A percentile compares a stretch with the other conserved stretches of the same genome.
These are phyloP conservation scores for Micrasema minimum DNA, from an alignment of 1,140 invertebrate species.

Conservation along the genomic window DNA sequence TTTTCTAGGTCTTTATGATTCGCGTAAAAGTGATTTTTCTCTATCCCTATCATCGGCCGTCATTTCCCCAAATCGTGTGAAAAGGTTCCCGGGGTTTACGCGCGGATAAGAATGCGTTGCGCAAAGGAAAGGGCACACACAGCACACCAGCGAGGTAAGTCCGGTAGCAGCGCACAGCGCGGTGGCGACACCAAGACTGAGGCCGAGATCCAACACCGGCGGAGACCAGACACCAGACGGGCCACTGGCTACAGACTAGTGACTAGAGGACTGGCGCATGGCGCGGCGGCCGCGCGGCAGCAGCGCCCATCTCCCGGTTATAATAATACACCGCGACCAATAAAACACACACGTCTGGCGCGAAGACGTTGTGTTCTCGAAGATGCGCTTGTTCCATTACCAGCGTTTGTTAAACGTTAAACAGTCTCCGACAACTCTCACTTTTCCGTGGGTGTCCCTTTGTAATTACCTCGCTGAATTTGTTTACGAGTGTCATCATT, in stretches of 20 bases:
- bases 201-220: neutral
- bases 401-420: slow-evolving; percentile 15
- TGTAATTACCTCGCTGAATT: too few relatives aligned
- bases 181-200: slow-evolving; percentile 28
- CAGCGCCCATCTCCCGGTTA: slow-evolving; percentile 28
- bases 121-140: slow-evolving; percentile 42
- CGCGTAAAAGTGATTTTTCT: too few relatives aligned
- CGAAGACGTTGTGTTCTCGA: neutral
- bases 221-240: neutral
- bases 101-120: slow-evolving; percentile 29
- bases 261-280: neutral
- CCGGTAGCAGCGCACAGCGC: slow-evolving; percentile 8
- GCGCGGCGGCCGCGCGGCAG: neutral
- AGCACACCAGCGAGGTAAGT: slow-evolving; percentile 22
- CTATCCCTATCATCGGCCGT: neutral
- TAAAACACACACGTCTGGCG: slow-evolving; percentile 22
- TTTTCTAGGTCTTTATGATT: too few relatives aligned
- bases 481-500: too few relatives aligned
- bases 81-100: neutral
- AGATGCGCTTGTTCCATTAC: slow-evolving; percentile 15
- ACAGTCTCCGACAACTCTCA: slow-evolving; percentile 2
- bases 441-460: neutral
- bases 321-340: slow-evolving; percentile 24
- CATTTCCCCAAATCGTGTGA: neutral
- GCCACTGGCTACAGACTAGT: neutral